These are phyloP conservation scores for Drosophila falleni DNA, from an alignment of 2,888 invertebrate species.

Conservation along the genomic window DNA sequence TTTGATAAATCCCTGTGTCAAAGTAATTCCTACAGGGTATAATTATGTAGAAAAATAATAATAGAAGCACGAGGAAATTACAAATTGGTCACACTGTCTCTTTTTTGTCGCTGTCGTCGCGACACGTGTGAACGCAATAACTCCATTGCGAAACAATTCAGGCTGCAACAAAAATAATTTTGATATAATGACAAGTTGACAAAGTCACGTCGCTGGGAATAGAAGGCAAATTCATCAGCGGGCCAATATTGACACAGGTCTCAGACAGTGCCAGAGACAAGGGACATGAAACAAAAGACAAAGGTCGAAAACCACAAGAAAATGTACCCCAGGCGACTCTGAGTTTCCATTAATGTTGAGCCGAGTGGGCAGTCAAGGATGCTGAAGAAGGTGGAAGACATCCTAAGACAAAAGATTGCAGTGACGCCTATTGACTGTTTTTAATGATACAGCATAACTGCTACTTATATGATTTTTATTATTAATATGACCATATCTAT, in stretches of 20 bases:
- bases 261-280: conserved; percentile 28
- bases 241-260: conserved; percentile 62
- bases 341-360: conserved; percentile 27
- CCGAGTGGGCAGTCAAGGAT: conserved; percentile 11
- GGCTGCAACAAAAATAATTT: conserved; percentile 68
- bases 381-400: neutral
- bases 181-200: conserved; percentile 71
- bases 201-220: conserved; percentile 73
- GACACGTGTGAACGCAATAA: conserved; percentile 66
- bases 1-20: too few relatives aligned
- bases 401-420: conserved; percentile 24
- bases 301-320: conserved; percentile 41
- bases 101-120: conserved; percentile 30
- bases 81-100: conserved; percentile 60
- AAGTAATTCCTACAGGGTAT: conserved; percentile 22
- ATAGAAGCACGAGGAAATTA: conserved; percentile 62
- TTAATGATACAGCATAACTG: conserved; percentile 71
- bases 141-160: conserved; percentile 64
- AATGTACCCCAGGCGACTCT: conserved; percentile 52
- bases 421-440: conserved; percentile 56
- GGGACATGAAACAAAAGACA: conserved; percentile 12
- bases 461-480: conserved; percentile 78
- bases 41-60: conserved; percentile 23
- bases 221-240: conserved; percentile 70
- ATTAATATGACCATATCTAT: conserved; percentile 63